phyloP scores from a whole-genome alignment of 2,113 vertebrate genomes.

The Pao palembangensis region DNA sequence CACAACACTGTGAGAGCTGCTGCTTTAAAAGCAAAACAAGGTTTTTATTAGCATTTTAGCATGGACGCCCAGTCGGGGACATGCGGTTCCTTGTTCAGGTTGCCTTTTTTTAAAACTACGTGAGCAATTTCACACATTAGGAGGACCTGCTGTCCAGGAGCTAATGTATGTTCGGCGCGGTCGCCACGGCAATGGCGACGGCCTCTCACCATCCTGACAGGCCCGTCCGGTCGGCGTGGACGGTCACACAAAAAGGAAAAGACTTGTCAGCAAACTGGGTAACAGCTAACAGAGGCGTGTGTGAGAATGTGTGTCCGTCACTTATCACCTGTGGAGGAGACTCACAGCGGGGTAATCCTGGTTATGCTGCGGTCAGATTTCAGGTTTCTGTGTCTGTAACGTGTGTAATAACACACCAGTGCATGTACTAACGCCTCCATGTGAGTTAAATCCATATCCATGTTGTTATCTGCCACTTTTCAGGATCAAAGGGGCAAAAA shows the following conservation, averaged over 20 bases:
- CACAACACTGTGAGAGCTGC: too few species aligned
- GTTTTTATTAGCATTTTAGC: too few species aligned
- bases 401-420: too few species aligned
- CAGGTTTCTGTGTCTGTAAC: too few species aligned
- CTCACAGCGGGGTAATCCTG: background rate
- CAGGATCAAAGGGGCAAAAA: too few species aligned
- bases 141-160: constrained; percentile 59
- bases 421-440: too few species aligned
- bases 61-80: background rate
- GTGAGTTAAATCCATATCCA: too few species aligned
- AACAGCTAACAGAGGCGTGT: constrained; percentile 62
- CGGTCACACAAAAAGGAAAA: constrained; percentile 54
- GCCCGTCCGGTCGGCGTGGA: constrained; percentile 53
- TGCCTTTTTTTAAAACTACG: constrained; percentile 53
- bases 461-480: too few species aligned
- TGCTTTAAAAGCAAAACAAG: too few species aligned
- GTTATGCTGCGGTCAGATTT: background rate
- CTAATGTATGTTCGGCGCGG: constrained; percentile 60
- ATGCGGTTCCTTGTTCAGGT: constrained; percentile 9
- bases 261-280: constrained; percentile 71
- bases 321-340: constrained; percentile 4
- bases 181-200: constrained; percentile 53
- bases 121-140: constrained; percentile 72
- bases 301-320: constrained; percentile 49
- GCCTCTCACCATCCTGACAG: constrained; percentile 70